phyloP scores from a whole-genome alignment of 2,113 vertebrate species.

The Antigone vipio region DNA sequence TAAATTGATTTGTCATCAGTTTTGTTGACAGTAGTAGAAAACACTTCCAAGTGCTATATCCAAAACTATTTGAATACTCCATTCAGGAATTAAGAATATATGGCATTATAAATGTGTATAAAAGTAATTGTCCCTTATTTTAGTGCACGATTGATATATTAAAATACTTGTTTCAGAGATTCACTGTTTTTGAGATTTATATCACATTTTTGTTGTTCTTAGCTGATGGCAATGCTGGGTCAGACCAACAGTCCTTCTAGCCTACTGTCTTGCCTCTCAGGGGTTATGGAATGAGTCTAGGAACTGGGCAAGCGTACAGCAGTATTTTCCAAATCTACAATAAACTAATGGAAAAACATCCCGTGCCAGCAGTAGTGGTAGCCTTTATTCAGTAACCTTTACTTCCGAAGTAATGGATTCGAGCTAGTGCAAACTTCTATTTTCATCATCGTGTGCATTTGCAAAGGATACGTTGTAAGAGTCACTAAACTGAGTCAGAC shows the following conservation, averaged over 20 bases:
- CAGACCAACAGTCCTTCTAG: not conserved
- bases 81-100: not conserved
- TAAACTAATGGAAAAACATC: not conserved
- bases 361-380: not conserved
- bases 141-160: not conserved
- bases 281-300: not conserved
- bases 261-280: not conserved
- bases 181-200: not conserved
- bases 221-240: not conserved
- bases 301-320: not conserved
- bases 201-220: not conserved
- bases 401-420: not conserved
- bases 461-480: not conserved
- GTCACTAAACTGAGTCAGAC: not conserved
- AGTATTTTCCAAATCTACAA: not conserved
- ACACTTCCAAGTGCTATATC: not conserved
- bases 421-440: not conserved
- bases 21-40: not conserved
- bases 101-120: not conserved
- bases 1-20: not conserved
- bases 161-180: not conserved
- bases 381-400: not conserved
- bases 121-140: not conserved
- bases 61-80: not conserved
- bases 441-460: fast-evolving